phyloP scores from a whole-genome alignment of 2,797 vertebrate species.

The Pyrocephalus nanus region DNA sequence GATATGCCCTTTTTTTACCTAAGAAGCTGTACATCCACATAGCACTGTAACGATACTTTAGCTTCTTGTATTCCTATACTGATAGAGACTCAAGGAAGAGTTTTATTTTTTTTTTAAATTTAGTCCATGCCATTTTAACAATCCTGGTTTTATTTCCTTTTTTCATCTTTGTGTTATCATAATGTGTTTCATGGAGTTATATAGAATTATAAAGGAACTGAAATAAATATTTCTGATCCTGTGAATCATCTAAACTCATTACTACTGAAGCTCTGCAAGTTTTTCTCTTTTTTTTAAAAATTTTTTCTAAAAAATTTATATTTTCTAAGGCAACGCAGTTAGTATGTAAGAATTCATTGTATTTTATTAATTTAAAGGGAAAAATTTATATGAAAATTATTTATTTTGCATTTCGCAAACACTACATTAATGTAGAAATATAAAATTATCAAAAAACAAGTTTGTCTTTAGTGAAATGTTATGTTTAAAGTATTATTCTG shows the following conservation, averaged over 20 bases:
- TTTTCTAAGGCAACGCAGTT: not conserved
- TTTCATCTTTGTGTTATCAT: not conserved
- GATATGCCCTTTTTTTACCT: not conserved
- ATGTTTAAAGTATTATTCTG: not conserved
- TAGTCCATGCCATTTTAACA: not conserved
- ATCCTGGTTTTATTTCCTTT: not conserved
- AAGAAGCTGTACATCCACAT: not conserved
- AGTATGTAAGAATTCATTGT: not conserved
- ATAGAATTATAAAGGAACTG: not conserved
- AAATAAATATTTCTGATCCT: not conserved
- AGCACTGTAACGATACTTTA: not conserved
- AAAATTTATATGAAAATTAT: not conserved
- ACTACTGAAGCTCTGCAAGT: not conserved
- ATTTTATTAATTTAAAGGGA: not conserved
- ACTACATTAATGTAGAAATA: not conserved
- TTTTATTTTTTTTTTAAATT: not conserved
- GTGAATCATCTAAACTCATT: not conserved
- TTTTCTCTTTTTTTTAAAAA: not conserved
- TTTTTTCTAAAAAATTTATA: not conserved
- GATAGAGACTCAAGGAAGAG: not conserved
- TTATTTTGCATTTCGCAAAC: not conserved
- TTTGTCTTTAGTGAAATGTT: not conserved
- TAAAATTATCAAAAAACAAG: fast-evolving
- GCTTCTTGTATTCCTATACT: fast-evolving
- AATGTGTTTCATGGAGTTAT: not conserved